Evolutionary conservation across 2,797 vertebrate genomes (phyloP).

Genomic region (Peromyscus nudipes): DNA sequence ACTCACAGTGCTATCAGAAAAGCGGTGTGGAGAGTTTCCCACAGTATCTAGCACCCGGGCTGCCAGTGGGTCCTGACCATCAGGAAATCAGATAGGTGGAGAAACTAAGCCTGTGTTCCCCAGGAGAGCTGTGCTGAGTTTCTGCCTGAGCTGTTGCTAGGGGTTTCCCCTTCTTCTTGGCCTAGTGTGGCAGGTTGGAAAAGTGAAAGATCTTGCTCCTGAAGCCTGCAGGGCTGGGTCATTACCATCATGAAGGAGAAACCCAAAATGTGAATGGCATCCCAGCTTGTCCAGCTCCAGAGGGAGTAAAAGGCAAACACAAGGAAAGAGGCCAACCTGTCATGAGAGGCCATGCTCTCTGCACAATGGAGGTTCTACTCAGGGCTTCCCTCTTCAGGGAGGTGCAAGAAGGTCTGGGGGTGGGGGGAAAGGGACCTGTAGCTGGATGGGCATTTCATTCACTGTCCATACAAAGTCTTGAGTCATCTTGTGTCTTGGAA

Average conservation of each 20-base stretch:
- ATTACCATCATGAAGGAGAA: not conserved
- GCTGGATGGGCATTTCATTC: not conserved
- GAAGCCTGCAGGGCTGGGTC: not conserved
- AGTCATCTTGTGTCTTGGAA: conserved; percentile 51
- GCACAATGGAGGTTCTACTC: not conserved
- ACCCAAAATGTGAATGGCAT: not conserved
- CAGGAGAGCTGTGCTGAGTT: not conserved
- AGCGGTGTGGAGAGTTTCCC: not conserved
- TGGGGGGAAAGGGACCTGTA: not conserved
- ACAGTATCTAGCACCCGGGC: not conserved
- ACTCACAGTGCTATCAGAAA: not conserved
- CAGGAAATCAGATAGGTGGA: conserved; percentile 60
- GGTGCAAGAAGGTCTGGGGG: not conserved
- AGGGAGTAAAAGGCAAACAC: too few relatives aligned
- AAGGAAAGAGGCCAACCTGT: not conserved
- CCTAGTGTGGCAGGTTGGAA: conserved; percentile 6
- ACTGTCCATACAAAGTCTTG: not conserved
- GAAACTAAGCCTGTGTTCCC: not conserved
- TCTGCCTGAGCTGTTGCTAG: conserved; percentile 43
- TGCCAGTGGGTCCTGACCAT: not conserved
- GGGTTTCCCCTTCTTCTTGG: conserved; percentile 54
- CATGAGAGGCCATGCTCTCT: not conserved
- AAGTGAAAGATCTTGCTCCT: not conserved
- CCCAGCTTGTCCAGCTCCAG: not conserved
- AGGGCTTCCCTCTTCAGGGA: not conserved